These are phyloP conservation scores for Aleadryas rufinucha DNA, from an alignment of 2,113 vertebrate genomes.

Conservation along the genomic window DNA sequence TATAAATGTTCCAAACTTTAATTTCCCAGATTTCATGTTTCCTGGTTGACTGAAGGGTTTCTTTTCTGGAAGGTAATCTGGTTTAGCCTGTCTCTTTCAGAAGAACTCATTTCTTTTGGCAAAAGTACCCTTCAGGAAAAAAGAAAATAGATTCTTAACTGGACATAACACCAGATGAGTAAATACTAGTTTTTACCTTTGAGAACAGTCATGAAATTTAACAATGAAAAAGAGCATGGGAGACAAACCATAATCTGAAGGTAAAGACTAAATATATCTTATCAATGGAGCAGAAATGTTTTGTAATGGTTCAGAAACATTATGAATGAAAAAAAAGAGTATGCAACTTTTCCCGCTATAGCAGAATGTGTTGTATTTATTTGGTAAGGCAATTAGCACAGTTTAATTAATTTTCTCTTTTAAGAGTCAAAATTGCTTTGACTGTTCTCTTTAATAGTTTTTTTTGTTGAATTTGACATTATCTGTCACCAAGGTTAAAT, in stretches of 20 bases:
- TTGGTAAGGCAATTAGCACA: background rate
- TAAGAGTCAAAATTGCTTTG: background rate
- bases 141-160: background rate
- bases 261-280: background rate
- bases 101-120: background rate
- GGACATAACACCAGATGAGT: background rate
- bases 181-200: background rate
- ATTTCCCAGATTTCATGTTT: background rate
- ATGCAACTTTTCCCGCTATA: background rate
- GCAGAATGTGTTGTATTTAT: slow-evolving; percentile 8
- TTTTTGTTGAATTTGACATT: slow-evolving; percentile 8
- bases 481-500: slow-evolving; percentile 45
- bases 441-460: background rate
- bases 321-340: background rate
- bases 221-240: background rate
- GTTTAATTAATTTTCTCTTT: slow-evolving; percentile 13
- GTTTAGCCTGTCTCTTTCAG: background rate
- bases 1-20: background rate
- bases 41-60: background rate
- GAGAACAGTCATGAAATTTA: background rate
- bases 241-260: background rate
- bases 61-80: background rate
- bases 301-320: background rate
- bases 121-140: background rate
- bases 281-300: background rate